These are phyloP conservation scores for Sphaerophoria rueppellii DNA, from an alignment of 2,888 invertebrate genomes.

Conservation along the genomic window DNA sequence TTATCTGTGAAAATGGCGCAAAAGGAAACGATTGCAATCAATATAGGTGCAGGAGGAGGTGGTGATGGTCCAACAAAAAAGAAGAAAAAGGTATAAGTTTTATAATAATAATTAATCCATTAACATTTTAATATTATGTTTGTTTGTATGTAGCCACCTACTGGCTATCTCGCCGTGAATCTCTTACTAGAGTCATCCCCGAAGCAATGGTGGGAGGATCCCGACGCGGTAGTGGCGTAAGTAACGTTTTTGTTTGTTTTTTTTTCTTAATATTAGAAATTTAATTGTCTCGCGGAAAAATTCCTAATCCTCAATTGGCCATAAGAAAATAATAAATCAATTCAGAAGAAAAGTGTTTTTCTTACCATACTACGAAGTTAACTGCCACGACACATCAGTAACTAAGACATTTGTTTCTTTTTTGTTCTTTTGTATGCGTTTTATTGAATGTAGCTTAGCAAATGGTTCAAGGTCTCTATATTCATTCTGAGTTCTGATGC, in stretches of 20 bases:
- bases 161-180: slow-evolving; percentile 47
- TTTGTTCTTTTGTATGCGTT: slow-evolving; percentile 37
- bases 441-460: slow-evolving; percentile 31
- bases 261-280: slow-evolving; percentile 40
- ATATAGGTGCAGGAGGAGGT: too few relatives aligned
- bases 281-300: slow-evolving; percentile 13
- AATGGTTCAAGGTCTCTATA: slow-evolving; percentile 49
- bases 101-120: too few relatives aligned
- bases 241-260: slow-evolving; percentile 74
- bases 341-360: slow-evolving; percentile 50
- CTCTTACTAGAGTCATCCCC: slow-evolving; percentile 77
- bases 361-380: slow-evolving; percentile 43
- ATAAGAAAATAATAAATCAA: slow-evolving; percentile 38
- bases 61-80: too few relatives aligned
- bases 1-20: too few relatives aligned
- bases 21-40: too few relatives aligned
- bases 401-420: slow-evolving; percentile 30
- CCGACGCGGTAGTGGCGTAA: slow-evolving; percentile 81
- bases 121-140: too few relatives aligned
- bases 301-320: neutral
- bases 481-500: too few relatives aligned
- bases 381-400: slow-evolving; percentile 53
- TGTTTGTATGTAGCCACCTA: too few relatives aligned
- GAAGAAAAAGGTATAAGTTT: too few relatives aligned
- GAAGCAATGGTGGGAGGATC: slow-evolving; percentile 81